Percentiles rank a stretch among this genome's conserved stretches.
Evolutionary conservation across 2,888 invertebrate genomes (phyloP).

Genomic region (Actias luna): DNA sequence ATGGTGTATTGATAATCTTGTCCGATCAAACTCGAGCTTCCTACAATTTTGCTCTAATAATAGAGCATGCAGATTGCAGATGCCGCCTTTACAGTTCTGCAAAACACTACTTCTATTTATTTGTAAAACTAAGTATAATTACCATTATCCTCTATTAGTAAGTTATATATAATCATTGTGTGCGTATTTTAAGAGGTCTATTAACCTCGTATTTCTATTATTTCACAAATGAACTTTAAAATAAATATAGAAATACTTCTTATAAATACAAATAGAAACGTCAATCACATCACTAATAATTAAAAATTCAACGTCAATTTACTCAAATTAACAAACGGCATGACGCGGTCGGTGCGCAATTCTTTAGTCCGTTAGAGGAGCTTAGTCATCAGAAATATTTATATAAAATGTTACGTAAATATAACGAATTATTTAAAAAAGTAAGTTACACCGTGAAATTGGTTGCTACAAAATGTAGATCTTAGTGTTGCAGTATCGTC

Average conservation of each 20-base stretch:
- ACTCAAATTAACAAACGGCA: not conserved
- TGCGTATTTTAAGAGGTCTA: not conserved
- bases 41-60: not conserved
- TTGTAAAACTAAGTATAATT: not conserved
- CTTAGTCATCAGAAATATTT: not conserved
- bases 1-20: not conserved
- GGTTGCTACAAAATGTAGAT: constrained; percentile 37
- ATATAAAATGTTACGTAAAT: constrained; percentile 1
- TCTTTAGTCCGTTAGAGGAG: not conserved
- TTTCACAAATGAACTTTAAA: too few species aligned
- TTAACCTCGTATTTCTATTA: not conserved
- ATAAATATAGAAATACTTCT: too few species aligned
- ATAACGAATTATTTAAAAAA: constrained; percentile 3
- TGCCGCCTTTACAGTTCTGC: too few species aligned
- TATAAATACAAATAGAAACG: too few species aligned
- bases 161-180: not conserved
- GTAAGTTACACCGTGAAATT: constrained; percentile 42
- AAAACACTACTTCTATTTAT: not conserved
- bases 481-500: constrained; percentile 34
- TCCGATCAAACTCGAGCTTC: not conserved
- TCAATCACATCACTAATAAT: too few species aligned
- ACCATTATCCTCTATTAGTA: too few species aligned
- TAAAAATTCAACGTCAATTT: not conserved
- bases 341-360: too few species aligned
- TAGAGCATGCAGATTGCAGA: too few species aligned